Evolutionary conservation across 2,113 vertebrate species (phyloP).

Genomic region (Cottus gobio): DNA sequence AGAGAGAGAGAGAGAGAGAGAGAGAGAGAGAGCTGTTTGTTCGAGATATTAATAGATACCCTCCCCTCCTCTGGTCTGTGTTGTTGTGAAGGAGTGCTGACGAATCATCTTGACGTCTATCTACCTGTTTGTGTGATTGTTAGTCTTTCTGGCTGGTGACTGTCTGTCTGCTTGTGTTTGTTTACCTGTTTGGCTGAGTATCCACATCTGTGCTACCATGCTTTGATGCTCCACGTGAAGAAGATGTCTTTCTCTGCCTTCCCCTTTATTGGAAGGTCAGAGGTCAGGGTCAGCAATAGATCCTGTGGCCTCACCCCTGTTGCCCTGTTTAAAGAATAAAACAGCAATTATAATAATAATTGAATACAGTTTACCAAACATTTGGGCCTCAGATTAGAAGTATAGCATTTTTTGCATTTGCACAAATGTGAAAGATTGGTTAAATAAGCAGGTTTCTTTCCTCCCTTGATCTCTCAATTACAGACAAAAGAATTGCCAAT

Average conservation of each 20-base stretch:
- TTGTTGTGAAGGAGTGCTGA: slow-evolving; percentile 32
- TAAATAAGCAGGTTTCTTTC: background rate
- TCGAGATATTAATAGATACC: slow-evolving; percentile 62
- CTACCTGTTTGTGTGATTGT: slow-evolving; percentile 22
- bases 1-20: slow-evolving; percentile 1
- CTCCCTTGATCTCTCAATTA: background rate
- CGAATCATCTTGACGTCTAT: slow-evolving; percentile 36
- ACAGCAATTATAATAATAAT: background rate
- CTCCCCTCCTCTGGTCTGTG: slow-evolving; percentile 1
- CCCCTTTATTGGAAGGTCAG: background rate
- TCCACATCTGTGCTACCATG: slow-evolving; percentile 8
- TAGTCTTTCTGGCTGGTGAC: background rate
- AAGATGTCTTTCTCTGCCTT: background rate
- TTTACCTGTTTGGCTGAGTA: slow-evolving; percentile 21
- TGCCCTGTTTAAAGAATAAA: slow-evolving; percentile 6
- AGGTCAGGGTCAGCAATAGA: background rate
- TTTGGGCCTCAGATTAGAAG: too few relatives aligned
- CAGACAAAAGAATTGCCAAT: background rate
- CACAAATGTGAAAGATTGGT: too few relatives aligned
- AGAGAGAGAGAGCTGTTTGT: slow-evolving; percentile 36
- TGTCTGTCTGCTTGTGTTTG: slow-evolving; percentile 29
- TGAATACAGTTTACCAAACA: background rate
- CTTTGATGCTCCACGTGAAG: slow-evolving; percentile 15
- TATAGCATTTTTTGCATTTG: too few relatives aligned
- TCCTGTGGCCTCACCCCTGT: background rate